Percentiles rank a stretch among this genome's conserved stretches.
phyloP scores from a whole-genome alignment of 2,797 vertebrate genomes.

The Oreochromis mossambicus region DNA sequence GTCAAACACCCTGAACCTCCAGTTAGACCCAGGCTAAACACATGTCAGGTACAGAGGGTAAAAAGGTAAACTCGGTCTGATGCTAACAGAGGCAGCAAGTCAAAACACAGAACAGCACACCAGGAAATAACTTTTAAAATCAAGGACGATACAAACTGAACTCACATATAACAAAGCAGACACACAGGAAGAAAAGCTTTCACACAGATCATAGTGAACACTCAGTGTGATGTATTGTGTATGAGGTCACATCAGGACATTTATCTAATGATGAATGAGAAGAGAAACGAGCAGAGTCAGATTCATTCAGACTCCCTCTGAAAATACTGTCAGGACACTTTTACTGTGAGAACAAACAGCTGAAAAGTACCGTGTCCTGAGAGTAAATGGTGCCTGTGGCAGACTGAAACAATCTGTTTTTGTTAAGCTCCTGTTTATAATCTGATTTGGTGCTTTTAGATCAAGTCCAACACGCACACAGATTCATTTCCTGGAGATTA shows the following conservation, averaged over 20 bases:
- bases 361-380: neutral
- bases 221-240: neutral
- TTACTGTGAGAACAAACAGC: neutral
- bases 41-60: neutral
- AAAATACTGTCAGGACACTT: neutral
- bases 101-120: neutral
- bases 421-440: neutral
- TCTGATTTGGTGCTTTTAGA: neutral
- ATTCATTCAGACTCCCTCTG: neutral
- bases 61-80: neutral
- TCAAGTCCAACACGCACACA: neutral
- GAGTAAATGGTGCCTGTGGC: neutral
- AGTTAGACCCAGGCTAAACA: fast-evolving
- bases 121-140: neutral
- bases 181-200: neutral
- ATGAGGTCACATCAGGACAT: neutral
- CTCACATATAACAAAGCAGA: neutral
- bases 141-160: neutral
- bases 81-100: neutral
- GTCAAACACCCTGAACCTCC: neutral
- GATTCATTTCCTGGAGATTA: neutral
- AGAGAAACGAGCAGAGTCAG: neutral
- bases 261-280: neutral
- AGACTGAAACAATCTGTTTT: neutral
- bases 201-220: neutral